Evolutionary conservation across 92 coral and sea anemone species (phyloP).

Genomic region (Zoanthus gigantus): DNA sequence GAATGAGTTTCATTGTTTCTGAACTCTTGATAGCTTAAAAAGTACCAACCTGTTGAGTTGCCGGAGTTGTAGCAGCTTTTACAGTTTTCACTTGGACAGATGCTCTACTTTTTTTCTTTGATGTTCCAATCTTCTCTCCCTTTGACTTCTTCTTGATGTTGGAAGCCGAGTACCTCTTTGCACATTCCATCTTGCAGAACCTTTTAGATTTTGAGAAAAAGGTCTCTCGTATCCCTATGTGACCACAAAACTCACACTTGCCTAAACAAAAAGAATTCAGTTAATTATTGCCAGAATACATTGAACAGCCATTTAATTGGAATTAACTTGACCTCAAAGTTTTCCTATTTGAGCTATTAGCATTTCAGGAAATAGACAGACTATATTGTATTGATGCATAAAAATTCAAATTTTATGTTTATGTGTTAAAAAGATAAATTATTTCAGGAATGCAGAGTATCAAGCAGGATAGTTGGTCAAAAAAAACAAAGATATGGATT

Average conservation of each 20-base stretch:
- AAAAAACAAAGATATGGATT: too few species aligned
- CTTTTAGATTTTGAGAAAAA: constrained; percentile 98
- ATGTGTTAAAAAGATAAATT: too few species aligned
- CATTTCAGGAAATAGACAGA: too few species aligned
- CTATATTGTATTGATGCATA: too few species aligned
- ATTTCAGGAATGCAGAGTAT: too few species aligned
- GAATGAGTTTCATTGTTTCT: background rate
- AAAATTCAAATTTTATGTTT: too few species aligned
- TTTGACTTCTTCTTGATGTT: constrained; percentile 98
- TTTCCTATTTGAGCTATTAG: too few species aligned
- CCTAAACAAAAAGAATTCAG: constrained; percentile 58
- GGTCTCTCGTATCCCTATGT: constrained; percentile 86
- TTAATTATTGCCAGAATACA: too few species aligned
- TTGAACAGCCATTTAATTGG: too few species aligned
- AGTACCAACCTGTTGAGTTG: constrained; percentile 36
- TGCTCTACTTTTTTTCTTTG: constrained; percentile 90
- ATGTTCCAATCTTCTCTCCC: constrained; percentile 86
- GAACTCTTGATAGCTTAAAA: background rate
- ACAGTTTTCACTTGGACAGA: constrained; percentile 61
- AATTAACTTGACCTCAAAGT: too few species aligned
- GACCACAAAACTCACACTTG: constrained; percentile 98
- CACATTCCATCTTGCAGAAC: constrained; percentile 99
- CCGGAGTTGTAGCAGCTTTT: constrained; percentile 37
- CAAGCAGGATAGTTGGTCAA: too few species aligned
- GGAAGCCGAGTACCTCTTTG: constrained; percentile 99